Evolutionary conservation across 2,888 invertebrate species (phyloP).

Genomic region (Sphaerophoria taeniata): DNA sequence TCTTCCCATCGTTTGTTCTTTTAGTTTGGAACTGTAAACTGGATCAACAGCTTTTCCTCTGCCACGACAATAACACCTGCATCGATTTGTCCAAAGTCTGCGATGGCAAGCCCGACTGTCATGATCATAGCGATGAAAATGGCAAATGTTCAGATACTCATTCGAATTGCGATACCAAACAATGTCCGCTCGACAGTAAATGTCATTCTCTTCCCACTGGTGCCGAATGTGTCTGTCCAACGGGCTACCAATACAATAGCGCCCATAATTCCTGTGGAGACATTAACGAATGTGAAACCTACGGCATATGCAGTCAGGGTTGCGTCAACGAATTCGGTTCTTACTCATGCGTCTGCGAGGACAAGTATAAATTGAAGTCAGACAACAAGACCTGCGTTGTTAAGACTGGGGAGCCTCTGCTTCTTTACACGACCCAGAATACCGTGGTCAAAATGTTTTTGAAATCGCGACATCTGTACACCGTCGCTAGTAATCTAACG

Average conservation of each 20-base stretch:
- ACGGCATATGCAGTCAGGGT: conserved; percentile 88
- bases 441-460: conserved; percentile 87
- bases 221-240: conserved; percentile 85
- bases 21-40: conserved; percentile 82
- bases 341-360: conserved; percentile 87
- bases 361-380: conserved; percentile 83
- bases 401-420: conserved; percentile 85
- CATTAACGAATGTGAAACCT: conserved; percentile 86
- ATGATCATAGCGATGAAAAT: conserved; percentile 87
- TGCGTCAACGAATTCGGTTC: conserved; percentile 86
- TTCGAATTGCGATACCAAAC: conserved; percentile 77
- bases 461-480: conserved; percentile 82
- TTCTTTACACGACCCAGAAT: conserved; percentile 88
- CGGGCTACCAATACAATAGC: conserved; percentile 79
- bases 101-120: conserved; percentile 84
- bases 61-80: conserved; percentile 84
- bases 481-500: conserved; percentile 84
- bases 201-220: conserved; percentile 84
- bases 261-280: conserved; percentile 82
- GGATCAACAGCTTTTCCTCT: conserved; percentile 84
- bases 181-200: conserved; percentile 81
- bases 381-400: conserved; percentile 85
- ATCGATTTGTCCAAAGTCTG: conserved; percentile 84
- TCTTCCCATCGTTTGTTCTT: neutral
- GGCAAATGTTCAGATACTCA: conserved; percentile 79